Conservation (phyloP, 53 echinoderm and acorn worm genomes). For the Arbacia lixula region DNA sequence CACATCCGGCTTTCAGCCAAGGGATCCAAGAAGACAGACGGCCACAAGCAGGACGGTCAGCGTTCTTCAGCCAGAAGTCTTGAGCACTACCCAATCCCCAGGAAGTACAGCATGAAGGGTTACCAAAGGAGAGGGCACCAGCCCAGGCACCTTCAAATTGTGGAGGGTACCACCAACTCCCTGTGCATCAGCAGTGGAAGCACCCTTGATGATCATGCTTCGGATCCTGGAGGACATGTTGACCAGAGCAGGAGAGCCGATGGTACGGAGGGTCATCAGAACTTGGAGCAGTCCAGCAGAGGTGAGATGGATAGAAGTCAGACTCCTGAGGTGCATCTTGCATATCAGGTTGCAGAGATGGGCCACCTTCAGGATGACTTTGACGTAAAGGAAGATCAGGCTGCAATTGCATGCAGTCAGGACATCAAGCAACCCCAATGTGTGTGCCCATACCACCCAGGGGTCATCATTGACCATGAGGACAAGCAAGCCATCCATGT, state of each 20-base stretch:
- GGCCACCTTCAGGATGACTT: background rate
- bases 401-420: no score
- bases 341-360: no score
- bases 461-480: background rate
- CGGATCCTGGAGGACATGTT: no score
- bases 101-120: slow-evolving; percentile 39
- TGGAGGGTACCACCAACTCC: background rate
- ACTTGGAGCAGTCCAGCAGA: background rate
- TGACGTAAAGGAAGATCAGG: background rate
- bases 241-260: no score
- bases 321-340: no score
- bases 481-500: background rate
- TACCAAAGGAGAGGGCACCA: background rate
- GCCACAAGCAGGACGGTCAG: background rate
- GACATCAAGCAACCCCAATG: background rate
- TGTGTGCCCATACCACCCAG: background rate
- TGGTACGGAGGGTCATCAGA: background rate
- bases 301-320: no score
- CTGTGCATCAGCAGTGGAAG: slow-evolving; percentile 5
- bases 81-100: slow-evolving; percentile 26
- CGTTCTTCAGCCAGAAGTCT: slow-evolving; percentile 30
- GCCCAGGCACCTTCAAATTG: slow-evolving; percentile 3
- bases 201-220: background rate
- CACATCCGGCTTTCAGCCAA: background rate
- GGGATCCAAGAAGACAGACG: background rate